Evolutionary conservation across 1,140 invertebrate genomes (phyloP).

Genomic region (Chrysomallon squamiferum): DNA sequence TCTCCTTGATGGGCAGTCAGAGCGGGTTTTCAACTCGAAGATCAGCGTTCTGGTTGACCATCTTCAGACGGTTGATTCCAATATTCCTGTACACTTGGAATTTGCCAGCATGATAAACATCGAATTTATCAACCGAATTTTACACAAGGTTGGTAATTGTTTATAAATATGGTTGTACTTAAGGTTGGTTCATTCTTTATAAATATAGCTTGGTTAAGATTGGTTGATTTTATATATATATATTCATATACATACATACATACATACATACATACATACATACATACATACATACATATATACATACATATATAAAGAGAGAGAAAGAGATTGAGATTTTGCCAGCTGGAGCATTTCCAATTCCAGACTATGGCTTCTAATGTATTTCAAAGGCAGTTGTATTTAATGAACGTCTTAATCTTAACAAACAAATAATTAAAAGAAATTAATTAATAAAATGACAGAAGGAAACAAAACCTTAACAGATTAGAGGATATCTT

Average conservation of each 20-base stretch:
- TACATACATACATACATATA: background rate
- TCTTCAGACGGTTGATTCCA: slow-evolving; percentile 46
- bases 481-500: too few species aligned
- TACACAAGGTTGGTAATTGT: slow-evolving; percentile 63
- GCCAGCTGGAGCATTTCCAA: too few species aligned
- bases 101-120: slow-evolving; percentile 64
- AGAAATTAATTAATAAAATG: too few species aligned
- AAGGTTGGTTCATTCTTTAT: background rate
- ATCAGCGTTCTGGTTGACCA: slow-evolving; percentile 49
- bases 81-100: slow-evolving; percentile 63
- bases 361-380: too few species aligned
- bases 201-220: background rate
- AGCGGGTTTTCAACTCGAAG: slow-evolving; percentile 55
- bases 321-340: too few species aligned
- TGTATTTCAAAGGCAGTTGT: too few species aligned
- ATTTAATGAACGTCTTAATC: too few species aligned
- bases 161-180: slow-evolving; percentile 5
- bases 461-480: too few species aligned
- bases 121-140: slow-evolving; percentile 52
- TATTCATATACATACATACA: background rate
- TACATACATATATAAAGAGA: too few species aligned
- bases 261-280: background rate
- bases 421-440: too few species aligned
- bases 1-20: slow-evolving; percentile 59
- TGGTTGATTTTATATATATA: background rate